phyloP scores from a whole-genome alignment of 2,113 vertebrate genomes.

The Dipodomys spectabilis region DNA sequence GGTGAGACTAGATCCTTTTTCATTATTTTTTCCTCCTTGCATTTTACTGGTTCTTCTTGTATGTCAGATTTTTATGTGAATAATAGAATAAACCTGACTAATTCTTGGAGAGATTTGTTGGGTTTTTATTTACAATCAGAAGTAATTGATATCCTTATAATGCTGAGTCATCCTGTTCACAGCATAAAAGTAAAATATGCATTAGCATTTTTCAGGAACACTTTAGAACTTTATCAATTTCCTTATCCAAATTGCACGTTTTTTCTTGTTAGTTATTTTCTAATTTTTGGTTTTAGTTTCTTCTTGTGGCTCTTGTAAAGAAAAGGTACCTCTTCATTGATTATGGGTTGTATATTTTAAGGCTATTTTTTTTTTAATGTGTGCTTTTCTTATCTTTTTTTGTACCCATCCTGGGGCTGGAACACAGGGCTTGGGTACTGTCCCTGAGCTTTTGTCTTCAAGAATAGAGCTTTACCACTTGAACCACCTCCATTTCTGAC shows the following conservation, averaged over 20 bases:
- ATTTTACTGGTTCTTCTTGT: slow-evolving; percentile 16
- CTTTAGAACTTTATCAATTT: slow-evolving; percentile 1
- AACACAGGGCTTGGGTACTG: no score
- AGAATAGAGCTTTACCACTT: no score
- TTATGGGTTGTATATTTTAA: slow-evolving; percentile 34
- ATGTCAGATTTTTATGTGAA: slow-evolving; percentile 18
- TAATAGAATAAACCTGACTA: slow-evolving; percentile 47
- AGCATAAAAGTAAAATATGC: background rate
- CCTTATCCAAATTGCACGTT: background rate
- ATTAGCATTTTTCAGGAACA: background rate
- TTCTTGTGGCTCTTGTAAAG: background rate
- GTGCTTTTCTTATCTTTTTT: no score
- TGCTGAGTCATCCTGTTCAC: background rate
- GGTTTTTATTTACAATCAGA: slow-evolving; percentile 46
- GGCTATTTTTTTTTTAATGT: background rate
- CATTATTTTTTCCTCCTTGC: background rate
- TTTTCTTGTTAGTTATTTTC: background rate
- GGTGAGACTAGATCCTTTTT: background rate
- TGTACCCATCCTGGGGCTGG: no score
- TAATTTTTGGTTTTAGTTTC: background rate
- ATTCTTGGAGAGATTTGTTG: slow-evolving; percentile 17
- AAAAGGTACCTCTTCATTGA: background rate
- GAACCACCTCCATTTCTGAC: no score
- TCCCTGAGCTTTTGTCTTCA: no score
- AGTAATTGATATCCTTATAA: slow-evolving; percentile 17